Conservation (phyloP, 2,113 vertebrate genomes). For the Potamarius usumacintae region DNA sequence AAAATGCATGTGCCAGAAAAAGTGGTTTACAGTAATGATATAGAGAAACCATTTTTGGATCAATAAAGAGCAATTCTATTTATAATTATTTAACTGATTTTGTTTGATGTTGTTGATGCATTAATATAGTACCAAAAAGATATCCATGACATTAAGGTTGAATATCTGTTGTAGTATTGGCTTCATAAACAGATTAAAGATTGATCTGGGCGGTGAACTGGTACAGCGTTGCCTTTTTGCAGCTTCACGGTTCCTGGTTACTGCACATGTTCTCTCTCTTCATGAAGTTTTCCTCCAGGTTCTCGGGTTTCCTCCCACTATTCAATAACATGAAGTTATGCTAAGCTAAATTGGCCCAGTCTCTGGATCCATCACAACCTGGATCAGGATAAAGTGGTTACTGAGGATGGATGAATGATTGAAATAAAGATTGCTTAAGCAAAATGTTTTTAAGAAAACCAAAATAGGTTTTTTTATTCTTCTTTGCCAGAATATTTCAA, state of each 20-base stretch:
- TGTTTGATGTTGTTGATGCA: neutral
- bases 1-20: neutral
- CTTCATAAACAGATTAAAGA: neutral
- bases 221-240: neutral
- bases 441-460: neutral
- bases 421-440: neutral
- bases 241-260: neutral
- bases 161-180: neutral
- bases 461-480: neutral
- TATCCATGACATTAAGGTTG: neutral
- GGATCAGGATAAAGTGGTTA: neutral
- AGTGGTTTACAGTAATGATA: neutral
- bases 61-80: neutral
- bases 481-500: neutral
- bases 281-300: neutral
- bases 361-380: neutral
- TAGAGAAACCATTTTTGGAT: neutral
- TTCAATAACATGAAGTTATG: neutral
- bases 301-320: neutral
- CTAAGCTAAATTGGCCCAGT: neutral
- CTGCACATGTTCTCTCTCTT: neutral
- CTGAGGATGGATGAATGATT: neutral
- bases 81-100: neutral
- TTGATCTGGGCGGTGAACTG: too few relatives aligned
- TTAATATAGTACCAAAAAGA: neutral